These are phyloP conservation scores for Campoplex nolae DNA, from an alignment of 2,888 invertebrate species.

Conservation along the genomic window DNA sequence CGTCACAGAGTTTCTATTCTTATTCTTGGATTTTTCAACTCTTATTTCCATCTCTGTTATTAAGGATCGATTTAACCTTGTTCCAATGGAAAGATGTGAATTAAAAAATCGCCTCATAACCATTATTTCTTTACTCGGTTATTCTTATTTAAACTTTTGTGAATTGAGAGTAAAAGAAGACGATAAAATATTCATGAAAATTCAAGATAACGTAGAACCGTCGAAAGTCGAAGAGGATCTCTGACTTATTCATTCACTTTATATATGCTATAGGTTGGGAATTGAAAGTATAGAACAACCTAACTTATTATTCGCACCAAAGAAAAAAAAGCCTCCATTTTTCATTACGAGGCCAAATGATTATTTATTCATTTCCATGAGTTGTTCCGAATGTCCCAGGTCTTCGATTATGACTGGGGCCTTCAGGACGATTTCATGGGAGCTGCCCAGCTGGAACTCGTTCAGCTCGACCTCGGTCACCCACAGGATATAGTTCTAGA, in stretches of 20 bases:
- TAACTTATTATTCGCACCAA: neutral
- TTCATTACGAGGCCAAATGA: neutral
- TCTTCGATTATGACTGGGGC: conserved; percentile 99
- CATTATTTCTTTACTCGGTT: neutral
- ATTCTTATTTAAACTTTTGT: neutral
- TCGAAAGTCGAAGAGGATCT: neutral
- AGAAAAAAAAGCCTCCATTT: neutral
- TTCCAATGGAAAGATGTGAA: neutral
- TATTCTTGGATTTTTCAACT: neutral
- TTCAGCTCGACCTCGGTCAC: conserved; percentile 91
- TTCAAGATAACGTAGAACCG: neutral
- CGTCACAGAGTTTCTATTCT: neutral
- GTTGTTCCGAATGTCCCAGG: conserved; percentile 85
- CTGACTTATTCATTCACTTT: neutral
- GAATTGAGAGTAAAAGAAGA: neutral
- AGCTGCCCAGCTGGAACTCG: conserved; percentile 93
- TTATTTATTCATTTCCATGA: neutral
- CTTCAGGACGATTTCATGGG: conserved; percentile 99
- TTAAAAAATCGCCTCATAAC: neutral
- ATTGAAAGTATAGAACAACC: neutral
- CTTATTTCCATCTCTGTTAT: neutral
- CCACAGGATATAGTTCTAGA: conserved; percentile 92
- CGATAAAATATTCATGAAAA: conserved; percentile 12
- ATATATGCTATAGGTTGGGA: neutral
- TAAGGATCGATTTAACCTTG: neutral